Conservation (phyloP, 2,113 vertebrate genomes). For the Erinaceus europaeus region DNA sequence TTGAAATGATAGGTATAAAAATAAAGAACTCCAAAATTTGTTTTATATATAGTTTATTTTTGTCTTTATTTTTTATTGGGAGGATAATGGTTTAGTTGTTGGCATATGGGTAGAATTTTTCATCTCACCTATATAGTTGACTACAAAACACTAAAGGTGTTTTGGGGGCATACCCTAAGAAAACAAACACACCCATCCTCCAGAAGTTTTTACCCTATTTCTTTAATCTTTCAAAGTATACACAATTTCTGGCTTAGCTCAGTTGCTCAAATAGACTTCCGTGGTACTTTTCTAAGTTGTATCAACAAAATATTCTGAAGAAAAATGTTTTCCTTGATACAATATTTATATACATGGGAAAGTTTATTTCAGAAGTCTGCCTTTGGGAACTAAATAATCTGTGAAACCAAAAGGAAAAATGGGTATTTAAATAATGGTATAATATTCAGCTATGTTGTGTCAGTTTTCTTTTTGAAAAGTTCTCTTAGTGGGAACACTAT, state of each 20-base stretch:
- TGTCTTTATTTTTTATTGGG: too few species aligned
- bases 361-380: slow-evolving; percentile 45
- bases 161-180: too few species aligned
- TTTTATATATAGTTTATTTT: too few species aligned
- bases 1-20: not conserved
- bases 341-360: slow-evolving; percentile 15
- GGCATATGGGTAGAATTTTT: too few species aligned
- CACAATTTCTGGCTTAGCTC: not conserved
- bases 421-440: not conserved
- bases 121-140: too few species aligned
- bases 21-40: too few species aligned
- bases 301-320: slow-evolving; percentile 47
- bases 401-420: not conserved
- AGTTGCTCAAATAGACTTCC: slow-evolving; percentile 1
- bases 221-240: not conserved
- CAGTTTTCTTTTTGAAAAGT: not conserved
- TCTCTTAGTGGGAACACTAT: not conserved
- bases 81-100: too few species aligned
- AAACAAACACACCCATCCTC: too few species aligned
- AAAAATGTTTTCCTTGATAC: not conserved
- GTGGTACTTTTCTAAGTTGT: not conserved
- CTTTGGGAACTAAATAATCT: slow-evolving; percentile 15
- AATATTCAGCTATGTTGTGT: not conserved
- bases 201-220: not conserved
- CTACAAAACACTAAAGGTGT: too few species aligned